Conservation (phyloP, 2,888 invertebrate species). For the Parapristionchus giblindavisi region DNA sequence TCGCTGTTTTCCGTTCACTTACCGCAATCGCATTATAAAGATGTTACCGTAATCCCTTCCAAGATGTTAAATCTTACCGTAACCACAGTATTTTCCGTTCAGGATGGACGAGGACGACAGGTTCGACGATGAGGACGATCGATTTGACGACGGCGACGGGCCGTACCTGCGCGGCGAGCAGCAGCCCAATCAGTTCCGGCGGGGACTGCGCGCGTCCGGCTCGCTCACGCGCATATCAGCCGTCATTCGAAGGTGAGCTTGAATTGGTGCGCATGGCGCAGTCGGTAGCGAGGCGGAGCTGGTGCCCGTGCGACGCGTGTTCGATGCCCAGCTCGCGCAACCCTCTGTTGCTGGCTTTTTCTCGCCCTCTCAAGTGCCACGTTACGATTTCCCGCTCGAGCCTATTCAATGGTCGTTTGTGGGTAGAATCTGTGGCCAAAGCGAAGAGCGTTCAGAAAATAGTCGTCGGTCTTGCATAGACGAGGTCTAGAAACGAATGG, state of each 20-base stretch:
- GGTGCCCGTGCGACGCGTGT: neutral
- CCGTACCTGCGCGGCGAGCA: neutral
- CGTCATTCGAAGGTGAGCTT: conserved; percentile 10
- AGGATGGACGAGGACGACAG: conserved; percentile 34
- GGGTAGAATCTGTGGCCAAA: conserved; percentile 1
- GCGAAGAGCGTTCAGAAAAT: conserved; percentile 1
- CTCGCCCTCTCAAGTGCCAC: neutral
- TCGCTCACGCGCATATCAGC: conserved; percentile 23
- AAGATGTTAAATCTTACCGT: too few relatives aligned
- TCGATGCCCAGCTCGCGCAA: conserved; percentile 13
- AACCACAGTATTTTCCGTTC: neutral
- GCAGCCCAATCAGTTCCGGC: neutral
- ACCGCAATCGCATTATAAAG: too few relatives aligned
- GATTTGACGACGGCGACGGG: neutral
- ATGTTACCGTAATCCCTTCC: too few relatives aligned
- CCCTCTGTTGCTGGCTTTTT: neutral
- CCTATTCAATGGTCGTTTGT: neutral
- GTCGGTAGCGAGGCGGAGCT: neutral
- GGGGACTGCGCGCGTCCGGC: conserved; percentile 17
- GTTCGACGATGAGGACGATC: conserved; percentile 11
- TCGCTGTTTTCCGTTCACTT: too few relatives aligned
- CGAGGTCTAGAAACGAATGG: neutral
- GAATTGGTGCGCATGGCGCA: neutral
- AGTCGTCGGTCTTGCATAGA: neutral
- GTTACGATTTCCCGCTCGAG: neutral